Base-by-base conservation (phyloP, 2,888 invertebrate genomes). In the Brassicogethes aeneus region DNA sequence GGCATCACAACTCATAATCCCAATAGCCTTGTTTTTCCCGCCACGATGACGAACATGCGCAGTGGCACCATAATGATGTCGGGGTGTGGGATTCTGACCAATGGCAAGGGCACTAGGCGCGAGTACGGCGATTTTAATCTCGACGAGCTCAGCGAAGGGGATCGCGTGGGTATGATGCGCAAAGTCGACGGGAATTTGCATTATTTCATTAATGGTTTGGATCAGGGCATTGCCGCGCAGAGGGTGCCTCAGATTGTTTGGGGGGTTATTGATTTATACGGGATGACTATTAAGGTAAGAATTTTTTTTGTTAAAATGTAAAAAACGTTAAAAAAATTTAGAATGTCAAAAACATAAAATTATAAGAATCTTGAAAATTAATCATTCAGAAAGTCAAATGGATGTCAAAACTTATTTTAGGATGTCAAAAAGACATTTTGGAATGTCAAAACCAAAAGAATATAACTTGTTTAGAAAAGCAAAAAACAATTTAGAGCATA, bases 21-120 rank as follows among this genome's bases (percentile, higher is more conserved):
- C 2, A 80, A 82, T 1, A 81, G 81, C 0, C 73, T 95, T 42
- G 84, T 92, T 44, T 94, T 94, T 65, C 96, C 95, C 2, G 91
- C 94, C 1, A 96, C 95, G 2, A 94, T 96, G 93, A 95, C 95
- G 0, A 95, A 95, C 64, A 88, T 95, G 87, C 80, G 92, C 42
- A 81, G 84, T 15, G 83, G 93, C 5, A 91, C 90, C 1, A 87
- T 89, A 17, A 91, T 91, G 87, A 94, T 96, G 94, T 94, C 94
- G 13, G 95, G 95, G 0, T 91, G 91, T 70, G 95, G 94, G 41
- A 92, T 96, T 53, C 73, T 95, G n/a, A 85, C 92, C 2, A 95
- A 95, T 65, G 95, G 95, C 1, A 93, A 94, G 65, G 94, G 94
- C 3, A 92, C 90, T 1, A 79, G 89, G 48, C 75, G 91, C 45